These are phyloP conservation scores for Temnopleurus reevesii DNA, from an alignment of 53 echinoderm and acorn worm species.

Conservation along the genomic window DNA sequence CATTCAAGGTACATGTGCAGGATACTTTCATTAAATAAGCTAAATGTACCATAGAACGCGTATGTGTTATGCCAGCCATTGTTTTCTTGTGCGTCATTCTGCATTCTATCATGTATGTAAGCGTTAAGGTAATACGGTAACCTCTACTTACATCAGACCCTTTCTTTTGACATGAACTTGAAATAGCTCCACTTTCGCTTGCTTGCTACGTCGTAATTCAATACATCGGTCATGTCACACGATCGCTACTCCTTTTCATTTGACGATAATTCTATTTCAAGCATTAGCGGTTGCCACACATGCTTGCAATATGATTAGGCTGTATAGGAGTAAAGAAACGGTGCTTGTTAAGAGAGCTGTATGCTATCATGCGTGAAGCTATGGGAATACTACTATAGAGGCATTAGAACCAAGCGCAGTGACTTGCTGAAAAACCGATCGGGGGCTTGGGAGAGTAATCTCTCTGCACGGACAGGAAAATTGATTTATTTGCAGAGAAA, in stretches of 20 bases:
- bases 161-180: not conserved
- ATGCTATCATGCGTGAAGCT: not conserved
- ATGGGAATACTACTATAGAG: not conserved
- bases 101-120: not conserved
- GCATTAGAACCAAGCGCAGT: not conserved
- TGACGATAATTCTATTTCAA: conserved; percentile 7
- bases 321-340: not conserved
- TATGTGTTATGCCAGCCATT: not conserved
- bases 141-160: not conserved
- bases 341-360: conserved; percentile 7
- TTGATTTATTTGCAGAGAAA: conserved; percentile 52
- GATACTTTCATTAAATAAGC: not conserved
- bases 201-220: not conserved
- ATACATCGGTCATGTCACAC: not conserved
- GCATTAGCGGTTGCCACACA: conserved; percentile 13
- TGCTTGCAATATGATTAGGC: not conserved
- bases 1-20: not conserved
- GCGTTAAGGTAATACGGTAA: not conserved
- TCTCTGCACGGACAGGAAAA: conserved; percentile 44
- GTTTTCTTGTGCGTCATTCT: not conserved
- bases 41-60: not conserved
- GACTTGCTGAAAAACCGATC: conserved; percentile 48
- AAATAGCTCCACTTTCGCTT: not conserved
- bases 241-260: not conserved
- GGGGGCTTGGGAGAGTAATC: conserved; percentile 8